These are phyloP conservation scores for Cephonodes hylas DNA, from an alignment of 2,888 invertebrate species.

Conservation along the genomic window DNA sequence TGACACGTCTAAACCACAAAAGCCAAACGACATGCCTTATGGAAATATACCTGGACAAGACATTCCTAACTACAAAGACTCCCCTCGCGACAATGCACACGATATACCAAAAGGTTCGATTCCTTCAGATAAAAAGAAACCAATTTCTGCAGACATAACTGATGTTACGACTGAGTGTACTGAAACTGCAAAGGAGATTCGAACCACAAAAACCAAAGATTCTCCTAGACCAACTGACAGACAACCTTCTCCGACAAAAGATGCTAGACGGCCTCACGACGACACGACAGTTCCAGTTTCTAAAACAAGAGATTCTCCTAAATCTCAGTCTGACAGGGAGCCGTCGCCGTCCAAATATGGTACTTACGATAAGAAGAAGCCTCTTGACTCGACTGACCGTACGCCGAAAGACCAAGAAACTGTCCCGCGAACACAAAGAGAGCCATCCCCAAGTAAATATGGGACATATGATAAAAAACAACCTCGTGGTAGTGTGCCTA, in stretches of 20 bases:
- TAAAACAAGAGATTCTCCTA: conserved; percentile 16
- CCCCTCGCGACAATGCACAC: not conserved
- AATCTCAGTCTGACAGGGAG: not conserved
- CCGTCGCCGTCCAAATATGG: conserved; percentile 22
- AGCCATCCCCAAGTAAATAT: conserved; percentile 40
- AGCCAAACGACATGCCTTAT: conserved; percentile 33
- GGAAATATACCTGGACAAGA: conserved; percentile 38
- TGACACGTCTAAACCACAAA: conserved; percentile 16
- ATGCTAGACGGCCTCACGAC: not conserved
- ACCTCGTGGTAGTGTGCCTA: conserved; percentile 10
- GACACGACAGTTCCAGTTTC: conserved; percentile 12
- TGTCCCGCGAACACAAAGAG: conserved; percentile 19
- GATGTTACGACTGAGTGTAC: not conserved
- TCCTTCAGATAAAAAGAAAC: not conserved
- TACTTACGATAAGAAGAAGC: conserved; percentile 30
- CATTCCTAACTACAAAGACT: conserved; percentile 23
- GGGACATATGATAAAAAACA: conserved; percentile 43
- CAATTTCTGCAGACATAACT: not conserved
- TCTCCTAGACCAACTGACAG: conserved; percentile 29
- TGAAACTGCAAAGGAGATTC: not conserved
- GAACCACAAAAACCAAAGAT: not conserved
- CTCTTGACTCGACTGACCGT: conserved; percentile 18
- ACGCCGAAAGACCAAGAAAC: conserved; percentile 16
- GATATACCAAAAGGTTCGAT: not conserved
- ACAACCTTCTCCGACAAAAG: conserved; percentile 50